A percentile compares a stretch with the other conserved stretches of the same genome.
Evolutionary conservation across 2,113 vertebrate genomes (phyloP).

Genomic region (Symphodus melops): DNA sequence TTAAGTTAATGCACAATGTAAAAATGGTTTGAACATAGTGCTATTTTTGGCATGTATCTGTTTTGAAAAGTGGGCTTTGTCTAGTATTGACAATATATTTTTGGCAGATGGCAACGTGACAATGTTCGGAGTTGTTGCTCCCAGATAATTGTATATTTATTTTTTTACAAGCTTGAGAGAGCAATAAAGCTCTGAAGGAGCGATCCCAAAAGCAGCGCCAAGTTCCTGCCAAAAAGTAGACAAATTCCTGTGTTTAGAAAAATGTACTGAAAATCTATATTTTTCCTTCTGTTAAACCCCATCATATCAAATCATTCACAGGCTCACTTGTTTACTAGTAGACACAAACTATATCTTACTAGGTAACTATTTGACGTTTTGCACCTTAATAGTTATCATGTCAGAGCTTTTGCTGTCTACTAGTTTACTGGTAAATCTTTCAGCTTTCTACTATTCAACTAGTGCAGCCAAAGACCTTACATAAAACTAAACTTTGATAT

Average conservation of each 20-base stretch:
- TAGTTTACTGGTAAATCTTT: too few relatives aligned
- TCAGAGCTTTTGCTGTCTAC: too few relatives aligned
- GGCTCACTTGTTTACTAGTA: too few relatives aligned
- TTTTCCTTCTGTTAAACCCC: neutral
- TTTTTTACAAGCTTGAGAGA: constrained; percentile 3
- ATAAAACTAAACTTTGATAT: too few relatives aligned
- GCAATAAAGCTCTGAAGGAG: neutral
- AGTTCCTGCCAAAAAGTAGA: neutral
- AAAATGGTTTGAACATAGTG: neutral
- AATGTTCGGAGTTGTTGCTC: neutral
- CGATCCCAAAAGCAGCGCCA: neutral
- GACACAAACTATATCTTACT: too few relatives aligned
- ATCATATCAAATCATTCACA: too few relatives aligned
- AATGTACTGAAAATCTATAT: neutral
- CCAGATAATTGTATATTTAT: neutral
- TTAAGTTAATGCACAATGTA: neutral
- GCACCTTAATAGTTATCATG: too few relatives aligned
- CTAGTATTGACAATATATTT: neutral
- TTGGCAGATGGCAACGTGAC: neutral
- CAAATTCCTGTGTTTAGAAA: neutral
- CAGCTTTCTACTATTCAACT: too few relatives aligned
- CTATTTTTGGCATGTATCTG: neutral
- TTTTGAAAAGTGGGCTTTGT: neutral
- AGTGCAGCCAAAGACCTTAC: too few relatives aligned
- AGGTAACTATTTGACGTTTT: too few relatives aligned